Evolutionary conservation across 2,113 vertebrate species (phyloP), one percentile per base, ranked within the genome.

Genomic region (Willisornis vidua): DNA sequence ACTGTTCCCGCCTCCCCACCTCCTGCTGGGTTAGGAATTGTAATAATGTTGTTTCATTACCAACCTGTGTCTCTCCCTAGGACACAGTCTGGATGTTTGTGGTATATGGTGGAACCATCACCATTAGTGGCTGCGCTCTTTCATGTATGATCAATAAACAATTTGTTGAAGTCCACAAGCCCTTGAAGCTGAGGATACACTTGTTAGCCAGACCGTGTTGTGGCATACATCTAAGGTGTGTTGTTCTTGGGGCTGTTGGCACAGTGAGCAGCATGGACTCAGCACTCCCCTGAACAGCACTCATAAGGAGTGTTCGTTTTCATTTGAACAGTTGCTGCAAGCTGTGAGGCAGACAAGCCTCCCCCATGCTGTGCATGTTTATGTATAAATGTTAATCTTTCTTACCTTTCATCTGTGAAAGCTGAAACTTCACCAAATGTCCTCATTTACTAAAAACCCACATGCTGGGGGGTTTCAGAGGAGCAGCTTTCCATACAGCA

Each of bases 371-470:
- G 78, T 62, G 72, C 31, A 20, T 80, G 72, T 94, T 95, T 94
- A 96, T 90, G 65, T 84, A 77, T 67, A 92, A 94, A 95, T 81
- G 79, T 88, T 95, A 96, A 95, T 86, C 52, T 52, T 93, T 71
- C 78, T 86, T 91, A 94, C 68, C 90, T 96, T 93, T 93, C 87
- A 92, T 61, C 92, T 84, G n/a, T 84, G 94, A 83, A 91, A 91
- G 68, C 29, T 59, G 75, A 92, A 96, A 93, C 75, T 85, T 77
- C 66, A 95, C 68, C 85, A 80, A 71, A 86, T 72, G 72, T 71
- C 48, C 72, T 74, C 7, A 0, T 67, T 77, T 73, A 92, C 61
- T 55, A 72, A 94, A 95, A 96, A 84, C 28, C 39, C 87, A 88
- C 41, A 77, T 29, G 51, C 49, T 75, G 66, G 59, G 66, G 48